phyloP scores from a whole-genome alignment of 2,113 vertebrate species.

The Gymnocephalus cernua region DNA sequence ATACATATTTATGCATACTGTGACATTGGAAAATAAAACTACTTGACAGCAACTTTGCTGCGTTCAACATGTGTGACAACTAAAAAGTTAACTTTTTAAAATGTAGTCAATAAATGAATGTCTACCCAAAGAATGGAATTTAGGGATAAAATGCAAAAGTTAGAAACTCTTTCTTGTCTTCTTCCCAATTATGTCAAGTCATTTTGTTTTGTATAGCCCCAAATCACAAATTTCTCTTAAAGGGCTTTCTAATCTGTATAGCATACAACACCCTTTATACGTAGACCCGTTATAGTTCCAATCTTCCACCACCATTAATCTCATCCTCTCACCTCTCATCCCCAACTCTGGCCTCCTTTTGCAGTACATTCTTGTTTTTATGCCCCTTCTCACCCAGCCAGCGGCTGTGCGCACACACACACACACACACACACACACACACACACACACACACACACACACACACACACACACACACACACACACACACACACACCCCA shows the following conservation, averaged over 20 bases:
- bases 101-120: neutral
- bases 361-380: slow-evolving; percentile 71
- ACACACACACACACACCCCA: slow-evolving; percentile 36
- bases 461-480: slow-evolving; percentile 44
- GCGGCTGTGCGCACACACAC: slow-evolving; percentile 38
- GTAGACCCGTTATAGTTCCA: neutral
- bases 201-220: neutral
- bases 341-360: slow-evolving; percentile 47
- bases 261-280: no score
- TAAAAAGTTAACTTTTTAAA: neutral
- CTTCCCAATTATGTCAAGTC: neutral
- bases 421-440: slow-evolving; percentile 41
- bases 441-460: slow-evolving; percentile 46
- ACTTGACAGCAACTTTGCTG: neutral
- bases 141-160: neutral
- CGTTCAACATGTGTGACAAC: neutral
- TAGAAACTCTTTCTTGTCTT: neutral
- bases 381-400: slow-evolving; percentile 70
- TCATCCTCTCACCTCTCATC: slow-evolving; percentile 42
- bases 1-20: neutral
- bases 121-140: neutral
- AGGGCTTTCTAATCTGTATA: neutral
- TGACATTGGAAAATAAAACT: neutral
- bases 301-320: slow-evolving; percentile 14
- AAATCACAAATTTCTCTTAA: neutral